Evolutionary conservation across 2,797 vertebrate species (phyloP), one percentile per base, ranked within the genome.

Genomic region (Thamnophis elegans): DNA sequence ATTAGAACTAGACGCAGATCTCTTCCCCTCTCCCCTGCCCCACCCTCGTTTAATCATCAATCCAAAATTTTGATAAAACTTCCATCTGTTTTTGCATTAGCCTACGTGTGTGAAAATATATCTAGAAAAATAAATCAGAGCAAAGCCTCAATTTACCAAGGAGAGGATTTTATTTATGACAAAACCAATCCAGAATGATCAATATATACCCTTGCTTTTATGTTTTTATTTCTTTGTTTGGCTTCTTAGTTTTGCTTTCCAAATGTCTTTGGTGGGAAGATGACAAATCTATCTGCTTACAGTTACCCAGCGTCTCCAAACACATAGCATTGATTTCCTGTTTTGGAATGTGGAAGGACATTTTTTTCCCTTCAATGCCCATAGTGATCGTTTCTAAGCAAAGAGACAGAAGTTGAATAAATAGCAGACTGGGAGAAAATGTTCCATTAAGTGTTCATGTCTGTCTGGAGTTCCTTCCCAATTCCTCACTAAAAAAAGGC

Each of bases 91-190:
- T 56, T 82, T 85, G 68, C 36, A n/a, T 68, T 90, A 89, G 89
- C 58, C 1, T 73, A 92, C 14, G 0, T 1, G 14, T 42, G 73
- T 78, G 73, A 78, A 78, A 78, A 36, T 18, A 68, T 36, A 42
- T 47, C 4, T 25, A 22, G 28, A 93, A 91, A 55, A 89, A 89
- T 53, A 91, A 55, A 85, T 90, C 89, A 54, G 13, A 92, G 92
- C 47, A 5, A 91, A 94, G 58, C 32, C 32, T 56, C 92, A 62
- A 92, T 92, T 95, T 95, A 87, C 94, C 86, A 89, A 93, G 95
- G 96, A 94, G 85, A 95, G 85, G 0, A 1, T 59, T 92, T 94
- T 94, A 87, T 88, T 92, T 86, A 0, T 42, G 0, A 0, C 11
- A 9, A 90, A 93, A 89, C 0, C 22, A 2, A 42, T 16, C 56